Percentiles rank a stretch among this genome's conserved stretches.
phyloP scores from a whole-genome alignment of 2,797 vertebrate species.

The Propithecus deckenii region DNA sequence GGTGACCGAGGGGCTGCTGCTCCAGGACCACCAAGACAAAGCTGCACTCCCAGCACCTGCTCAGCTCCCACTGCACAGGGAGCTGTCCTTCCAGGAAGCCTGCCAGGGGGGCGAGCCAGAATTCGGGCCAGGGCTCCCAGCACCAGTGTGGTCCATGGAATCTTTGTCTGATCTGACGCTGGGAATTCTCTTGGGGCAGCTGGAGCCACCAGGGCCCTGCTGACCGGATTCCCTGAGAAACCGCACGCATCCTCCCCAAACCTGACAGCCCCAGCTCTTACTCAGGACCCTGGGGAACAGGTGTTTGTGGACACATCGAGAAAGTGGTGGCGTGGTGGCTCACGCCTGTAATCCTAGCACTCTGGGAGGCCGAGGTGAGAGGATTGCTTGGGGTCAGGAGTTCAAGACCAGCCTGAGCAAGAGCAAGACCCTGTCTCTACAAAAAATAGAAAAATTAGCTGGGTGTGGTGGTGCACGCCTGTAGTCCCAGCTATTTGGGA shows the following conservation, averaged over 20 bases:
- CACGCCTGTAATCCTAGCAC: background rate
- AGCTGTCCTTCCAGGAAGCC: background rate
- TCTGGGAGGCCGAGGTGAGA: background rate
- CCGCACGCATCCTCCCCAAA: background rate
- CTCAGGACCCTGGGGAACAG: background rate
- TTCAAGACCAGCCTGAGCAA: background rate
- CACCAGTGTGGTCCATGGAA: background rate
- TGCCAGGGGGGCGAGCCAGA: background rate
- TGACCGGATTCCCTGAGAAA: background rate
- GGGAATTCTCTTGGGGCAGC: background rate
- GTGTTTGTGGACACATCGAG: background rate
- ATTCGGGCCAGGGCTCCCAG: background rate
- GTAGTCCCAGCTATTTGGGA: background rate
- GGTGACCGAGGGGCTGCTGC: background rate
- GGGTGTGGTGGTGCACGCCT: background rate
- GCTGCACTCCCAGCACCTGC: background rate
- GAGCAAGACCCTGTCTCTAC: background rate
- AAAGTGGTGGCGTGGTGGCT: background rate
- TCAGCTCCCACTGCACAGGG: background rate
- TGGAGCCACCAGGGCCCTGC: background rate
- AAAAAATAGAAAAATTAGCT: background rate
- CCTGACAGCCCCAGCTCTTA: background rate
- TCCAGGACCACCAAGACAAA: background rate
- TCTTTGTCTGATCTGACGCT: background rate
- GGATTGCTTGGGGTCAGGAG: background rate